Evolutionary conservation across 2,888 invertebrate species (phyloP).

Genomic region (Drosophila rellima): DNA sequence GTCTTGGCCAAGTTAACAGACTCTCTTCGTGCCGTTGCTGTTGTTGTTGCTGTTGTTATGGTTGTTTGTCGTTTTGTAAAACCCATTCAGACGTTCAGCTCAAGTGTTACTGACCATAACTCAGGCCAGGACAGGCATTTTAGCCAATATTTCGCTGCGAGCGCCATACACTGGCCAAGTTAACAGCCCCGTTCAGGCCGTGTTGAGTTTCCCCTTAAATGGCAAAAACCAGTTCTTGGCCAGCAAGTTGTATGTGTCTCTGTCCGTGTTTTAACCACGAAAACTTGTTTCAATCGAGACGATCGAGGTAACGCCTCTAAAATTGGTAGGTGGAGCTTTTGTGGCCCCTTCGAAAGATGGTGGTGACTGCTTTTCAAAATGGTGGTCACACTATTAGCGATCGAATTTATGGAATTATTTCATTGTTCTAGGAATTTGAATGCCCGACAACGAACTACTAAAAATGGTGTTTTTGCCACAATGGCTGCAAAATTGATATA

Average conservation of each 20-base stretch:
- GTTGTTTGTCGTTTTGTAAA: slow-evolving; percentile 61
- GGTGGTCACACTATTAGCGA: slow-evolving; percentile 80
- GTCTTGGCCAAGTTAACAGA: slow-evolving; percentile 34
- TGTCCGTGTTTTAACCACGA: slow-evolving; percentile 40
- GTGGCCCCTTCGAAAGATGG: slow-evolving; percentile 61
- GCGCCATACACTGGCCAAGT: slow-evolving; percentile 58
- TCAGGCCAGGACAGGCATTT: slow-evolving; percentile 66
- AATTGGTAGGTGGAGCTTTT: slow-evolving; percentile 77
- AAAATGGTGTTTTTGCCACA: slow-evolving; percentile 69
- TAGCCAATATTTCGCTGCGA: slow-evolving; percentile 62
- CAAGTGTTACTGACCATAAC: slow-evolving; percentile 79
- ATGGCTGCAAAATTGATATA: slow-evolving; percentile 74
- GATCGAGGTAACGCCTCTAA: slow-evolving; percentile 72
- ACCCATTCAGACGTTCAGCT: slow-evolving; percentile 73
- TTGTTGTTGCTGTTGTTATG: slow-evolving; percentile 20
- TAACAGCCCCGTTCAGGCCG: slow-evolving; percentile 45
- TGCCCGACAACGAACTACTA: slow-evolving; percentile 45
- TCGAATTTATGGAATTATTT: slow-evolving; percentile 83
- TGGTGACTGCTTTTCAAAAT: slow-evolving; percentile 73
- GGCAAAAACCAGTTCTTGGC: slow-evolving; percentile 65
- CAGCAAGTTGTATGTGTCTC: slow-evolving; percentile 36
- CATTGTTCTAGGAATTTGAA: slow-evolving; percentile 82
- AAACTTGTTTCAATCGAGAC: slow-evolving; percentile 64
- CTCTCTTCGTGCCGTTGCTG: slow-evolving; percentile 17
- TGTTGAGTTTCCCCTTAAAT: slow-evolving; percentile 69